These are phyloP conservation scores for Cheilosia pagana DNA, from an alignment of 2,888 invertebrate species.

Conservation along the genomic window DNA sequence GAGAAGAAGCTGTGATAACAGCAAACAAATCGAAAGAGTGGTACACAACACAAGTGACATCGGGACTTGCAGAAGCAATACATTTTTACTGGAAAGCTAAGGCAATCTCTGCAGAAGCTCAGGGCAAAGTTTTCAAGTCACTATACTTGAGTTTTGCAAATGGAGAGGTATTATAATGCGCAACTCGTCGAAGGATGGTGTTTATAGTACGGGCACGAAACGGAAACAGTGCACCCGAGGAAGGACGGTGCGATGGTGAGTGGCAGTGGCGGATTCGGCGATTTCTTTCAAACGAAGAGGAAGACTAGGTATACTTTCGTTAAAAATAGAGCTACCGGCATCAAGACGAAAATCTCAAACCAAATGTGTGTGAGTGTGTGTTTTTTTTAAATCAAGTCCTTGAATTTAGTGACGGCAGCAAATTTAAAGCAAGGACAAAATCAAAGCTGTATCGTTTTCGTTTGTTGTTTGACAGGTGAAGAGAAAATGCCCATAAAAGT, in stretches of 20 bases:
- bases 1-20: constrained; percentile 47
- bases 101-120: constrained; percentile 22
- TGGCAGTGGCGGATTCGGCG: neutral
- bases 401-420: constrained; percentile 60
- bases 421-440: constrained; percentile 33
- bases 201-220: constrained; percentile 12
- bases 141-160: constrained; percentile 19
- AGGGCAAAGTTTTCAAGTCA: constrained; percentile 22
- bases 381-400: constrained; percentile 25
- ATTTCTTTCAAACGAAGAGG: constrained; percentile 7
- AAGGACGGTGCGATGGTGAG: neutral
- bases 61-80: constrained; percentile 35
- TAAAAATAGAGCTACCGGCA: constrained; percentile 37
- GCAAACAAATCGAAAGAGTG: constrained; percentile 24
- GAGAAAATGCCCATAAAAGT: neutral
- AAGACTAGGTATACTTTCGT: constrained; percentile 9
- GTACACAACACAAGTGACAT: constrained; percentile 30
- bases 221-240: constrained; percentile 39
- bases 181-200: constrained; percentile 58
- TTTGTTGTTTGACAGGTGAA: neutral
- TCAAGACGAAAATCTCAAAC: constrained; percentile 38
- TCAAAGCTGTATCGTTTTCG: neutral
- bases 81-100: constrained; percentile 28
- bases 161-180: constrained; percentile 49
- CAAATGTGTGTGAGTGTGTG: constrained; percentile 15